Evolutionary conservation across 2,113 vertebrate genomes (phyloP), one percentile per base, ranked within the genome.

Genomic region (Plecotus auritus): DNA sequence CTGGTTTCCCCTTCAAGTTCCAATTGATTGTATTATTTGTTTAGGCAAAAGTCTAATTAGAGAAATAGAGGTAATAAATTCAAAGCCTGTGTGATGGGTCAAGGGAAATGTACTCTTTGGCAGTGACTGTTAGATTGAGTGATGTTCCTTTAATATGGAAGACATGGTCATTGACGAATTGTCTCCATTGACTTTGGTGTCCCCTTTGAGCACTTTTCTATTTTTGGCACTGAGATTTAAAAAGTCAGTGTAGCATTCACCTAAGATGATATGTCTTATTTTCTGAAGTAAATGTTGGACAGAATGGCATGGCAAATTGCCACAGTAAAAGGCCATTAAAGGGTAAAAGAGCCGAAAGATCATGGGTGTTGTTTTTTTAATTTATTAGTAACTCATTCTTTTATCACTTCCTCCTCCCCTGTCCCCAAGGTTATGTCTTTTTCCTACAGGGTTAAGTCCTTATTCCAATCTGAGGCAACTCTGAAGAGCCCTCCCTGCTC

Each of bases 21-120:
- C 40, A 94, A 73, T 81, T 82, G 85, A 85, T 51, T 83, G 59
- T 40, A 18, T 73, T 92, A 85, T 88, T 84, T 88, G 45, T 93
- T 88, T 96, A 90, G 59, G 18, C 64, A 88, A 95, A 66, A 61
- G 47, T 93, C 97, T 92, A 96, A 94, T 97, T 94, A 94, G 61
- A 94, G 73, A 88, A 95, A 90, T 42, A 54, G 76, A 92, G 28
- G 28, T 54, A 84, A 69, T 82, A 85, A 94, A 85, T 85, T 66
- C 82, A 82, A 77, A 92, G 64, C n/a, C 16, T 61, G 5, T 51
- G 26, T 77, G 73, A 85, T 37, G 67, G 54, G 51, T 73, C 40
- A 73, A 69, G 49, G 72, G 4, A 3, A 51, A 67, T 17, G 3
- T 26, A 28, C n/a, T n/a, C 35, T 73, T 64, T 64, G 51, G 47